Conservation (phyloP, 2,113 vertebrate genomes). For the Physeter macrocephalus region DNA sequence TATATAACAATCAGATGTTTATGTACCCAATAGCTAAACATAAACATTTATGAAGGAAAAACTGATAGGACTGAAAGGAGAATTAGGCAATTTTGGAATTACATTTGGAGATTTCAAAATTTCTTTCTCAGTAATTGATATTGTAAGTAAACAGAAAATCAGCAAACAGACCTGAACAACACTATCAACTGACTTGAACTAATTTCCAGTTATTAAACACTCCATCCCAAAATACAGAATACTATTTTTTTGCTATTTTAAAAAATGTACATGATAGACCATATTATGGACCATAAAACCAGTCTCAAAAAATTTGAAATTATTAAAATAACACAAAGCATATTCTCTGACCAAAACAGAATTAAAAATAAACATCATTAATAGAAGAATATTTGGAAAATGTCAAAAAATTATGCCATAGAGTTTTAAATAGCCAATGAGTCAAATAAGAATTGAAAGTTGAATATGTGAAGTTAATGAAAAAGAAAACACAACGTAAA, state of each 20-base stretch:
- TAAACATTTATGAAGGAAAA: not conserved
- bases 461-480: not conserved
- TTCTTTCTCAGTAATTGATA: not conserved
- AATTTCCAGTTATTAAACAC: not conserved
- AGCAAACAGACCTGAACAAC: not conserved
- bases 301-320: not conserved
- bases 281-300: not conserved
- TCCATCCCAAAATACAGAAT: not conserved
- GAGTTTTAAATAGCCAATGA: not conserved
- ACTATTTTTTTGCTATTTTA: not conserved
- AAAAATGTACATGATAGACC: not conserved
- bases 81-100: not conserved
- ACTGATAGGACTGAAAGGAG: not conserved
- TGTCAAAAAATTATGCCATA: not conserved
- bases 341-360: not conserved
- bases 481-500: not conserved
- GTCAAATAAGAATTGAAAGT: not conserved
- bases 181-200: not conserved
- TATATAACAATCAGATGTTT: not conserved
- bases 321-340: not conserved
- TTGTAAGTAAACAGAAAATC: not conserved
- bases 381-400: not conserved
- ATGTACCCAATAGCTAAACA: not conserved
- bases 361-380: not conserved
- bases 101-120: not conserved